Percentiles rank a stretch among this genome's conserved stretches.
Conservation (phyloP, 2,888 invertebrate species). For the Cheilosia pagana region DNA sequence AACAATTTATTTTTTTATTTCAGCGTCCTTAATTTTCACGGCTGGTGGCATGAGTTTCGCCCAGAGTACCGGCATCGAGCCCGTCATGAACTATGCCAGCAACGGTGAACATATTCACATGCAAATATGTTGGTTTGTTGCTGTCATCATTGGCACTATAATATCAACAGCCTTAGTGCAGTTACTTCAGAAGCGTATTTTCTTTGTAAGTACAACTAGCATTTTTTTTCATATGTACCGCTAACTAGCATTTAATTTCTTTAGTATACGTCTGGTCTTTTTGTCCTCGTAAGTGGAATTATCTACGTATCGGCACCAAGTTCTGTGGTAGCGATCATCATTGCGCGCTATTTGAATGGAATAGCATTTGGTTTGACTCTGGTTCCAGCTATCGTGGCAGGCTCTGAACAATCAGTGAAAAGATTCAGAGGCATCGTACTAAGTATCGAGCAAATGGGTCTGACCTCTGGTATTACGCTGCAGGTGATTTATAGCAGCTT, state of each 20-base stretch:
- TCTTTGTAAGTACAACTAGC: constrained; percentile 26
- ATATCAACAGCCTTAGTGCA: constrained; percentile 75
- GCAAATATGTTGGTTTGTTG: constrained; percentile 79
- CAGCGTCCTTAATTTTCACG: constrained; percentile 74
- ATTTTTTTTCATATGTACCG: too few species aligned
- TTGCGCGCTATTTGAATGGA: constrained; percentile 80
- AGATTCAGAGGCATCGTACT: constrained; percentile 76
- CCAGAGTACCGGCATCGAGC: constrained; percentile 77
- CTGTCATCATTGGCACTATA: constrained; percentile 78
- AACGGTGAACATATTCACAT: constrained; percentile 63
- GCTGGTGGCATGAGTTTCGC: constrained; percentile 79
- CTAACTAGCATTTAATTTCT: not conserved
- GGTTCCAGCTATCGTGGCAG: constrained; percentile 78
- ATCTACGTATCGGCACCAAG: constrained; percentile 76
- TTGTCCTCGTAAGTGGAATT: constrained; percentile 77
- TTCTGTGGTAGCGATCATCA: constrained; percentile 72
- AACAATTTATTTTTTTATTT: not conserved
- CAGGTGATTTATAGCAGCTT: constrained; percentile 76
- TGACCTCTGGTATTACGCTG: constrained; percentile 77
- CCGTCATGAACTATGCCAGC: too few species aligned
- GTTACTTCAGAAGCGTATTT: constrained; percentile 41
- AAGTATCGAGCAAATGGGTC: constrained; percentile 77
- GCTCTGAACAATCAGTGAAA: constrained; percentile 77
- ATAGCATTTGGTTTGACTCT: constrained; percentile 79
- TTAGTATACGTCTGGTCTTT: constrained; percentile 14